phyloP scores from a whole-genome alignment of 2,113 vertebrate genomes.

The Miniopterus natalensis region DNA sequence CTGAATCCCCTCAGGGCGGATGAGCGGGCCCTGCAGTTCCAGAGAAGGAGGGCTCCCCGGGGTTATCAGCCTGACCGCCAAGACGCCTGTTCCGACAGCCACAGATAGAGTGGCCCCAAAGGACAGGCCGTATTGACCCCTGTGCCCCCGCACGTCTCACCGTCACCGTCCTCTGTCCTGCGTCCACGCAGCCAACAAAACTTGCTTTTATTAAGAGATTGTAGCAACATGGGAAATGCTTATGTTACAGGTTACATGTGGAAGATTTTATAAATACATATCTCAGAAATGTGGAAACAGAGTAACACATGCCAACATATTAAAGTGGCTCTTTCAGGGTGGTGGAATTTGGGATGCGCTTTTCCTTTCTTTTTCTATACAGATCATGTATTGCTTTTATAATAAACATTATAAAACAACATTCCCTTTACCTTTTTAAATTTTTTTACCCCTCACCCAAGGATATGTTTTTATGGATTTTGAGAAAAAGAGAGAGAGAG shows the following conservation, averaged over 20 bases:
- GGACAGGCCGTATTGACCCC: neutral
- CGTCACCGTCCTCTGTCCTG: neutral
- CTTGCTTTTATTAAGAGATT: neutral
- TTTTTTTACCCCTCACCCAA: no score
- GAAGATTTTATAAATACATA: neutral
- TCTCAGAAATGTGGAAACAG: neutral
- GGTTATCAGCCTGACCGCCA: neutral
- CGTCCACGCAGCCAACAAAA: neutral
- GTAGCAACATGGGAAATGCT: neutral
- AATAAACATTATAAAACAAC: slow-evolving; percentile 43
- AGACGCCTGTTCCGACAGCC: neutral
- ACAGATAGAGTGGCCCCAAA: neutral
- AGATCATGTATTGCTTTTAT: neutral
- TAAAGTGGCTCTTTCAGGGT: neutral
- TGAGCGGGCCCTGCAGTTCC: neutral
- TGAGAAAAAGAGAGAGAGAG: no score
- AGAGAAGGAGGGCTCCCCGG: neutral
- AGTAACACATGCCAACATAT: neutral
- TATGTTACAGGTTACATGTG: neutral
- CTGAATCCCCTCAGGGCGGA: neutral
- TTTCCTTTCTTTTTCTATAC: slow-evolving; percentile 27
- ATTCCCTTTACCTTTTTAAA: neutral
- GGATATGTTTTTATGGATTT: no score
- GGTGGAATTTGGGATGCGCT: neutral
- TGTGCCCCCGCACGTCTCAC: neutral